Percentiles rank a stretch among this genome's conserved stretches.
These are phyloP conservation scores for Nesidiocoris tenuis DNA, from an alignment of 2,888 invertebrate species.

Conservation along the genomic window DNA sequence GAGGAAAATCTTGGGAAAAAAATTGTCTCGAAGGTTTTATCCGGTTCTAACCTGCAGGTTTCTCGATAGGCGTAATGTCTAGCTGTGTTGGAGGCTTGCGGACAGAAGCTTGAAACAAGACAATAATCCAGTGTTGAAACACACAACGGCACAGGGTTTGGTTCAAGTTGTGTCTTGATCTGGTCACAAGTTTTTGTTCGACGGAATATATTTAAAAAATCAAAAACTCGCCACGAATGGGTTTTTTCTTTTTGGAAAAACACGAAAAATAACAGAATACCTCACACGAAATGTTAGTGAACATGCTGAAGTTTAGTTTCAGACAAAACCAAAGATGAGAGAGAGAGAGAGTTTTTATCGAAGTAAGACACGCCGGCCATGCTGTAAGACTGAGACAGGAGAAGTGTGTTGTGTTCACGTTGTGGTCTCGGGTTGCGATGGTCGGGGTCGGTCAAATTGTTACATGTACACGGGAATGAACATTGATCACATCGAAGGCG, in stretches of 20 bases:
- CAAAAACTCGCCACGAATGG: background rate
- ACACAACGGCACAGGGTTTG: slow-evolving; percentile 1
- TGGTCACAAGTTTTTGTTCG: background rate
- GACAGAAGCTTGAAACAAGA: slow-evolving; percentile 51
- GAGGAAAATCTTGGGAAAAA: background rate
- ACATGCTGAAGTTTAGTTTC: background rate
- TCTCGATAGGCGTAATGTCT: slow-evolving; percentile 51
- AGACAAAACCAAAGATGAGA: background rate
- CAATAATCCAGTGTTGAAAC: slow-evolving; percentile 12
- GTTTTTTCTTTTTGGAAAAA: background rate
- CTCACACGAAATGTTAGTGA: background rate
- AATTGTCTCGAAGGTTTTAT: background rate
- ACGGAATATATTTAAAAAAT: background rate
- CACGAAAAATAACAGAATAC: background rate
- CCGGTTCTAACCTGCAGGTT: slow-evolving; percentile 51
- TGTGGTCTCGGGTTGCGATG: background rate
- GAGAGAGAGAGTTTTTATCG: background rate
- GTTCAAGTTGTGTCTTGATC: background rate
- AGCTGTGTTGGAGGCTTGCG: slow-evolving; percentile 53
- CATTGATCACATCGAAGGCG: background rate
- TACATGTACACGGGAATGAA: background rate
- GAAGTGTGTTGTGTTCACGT: background rate
- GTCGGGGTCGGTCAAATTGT: background rate
- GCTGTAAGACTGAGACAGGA: background rate
- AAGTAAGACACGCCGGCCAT: too few species aligned